Conservation (phyloP, 1,140 invertebrate genomes). For the Drosophila pandora region DNA sequence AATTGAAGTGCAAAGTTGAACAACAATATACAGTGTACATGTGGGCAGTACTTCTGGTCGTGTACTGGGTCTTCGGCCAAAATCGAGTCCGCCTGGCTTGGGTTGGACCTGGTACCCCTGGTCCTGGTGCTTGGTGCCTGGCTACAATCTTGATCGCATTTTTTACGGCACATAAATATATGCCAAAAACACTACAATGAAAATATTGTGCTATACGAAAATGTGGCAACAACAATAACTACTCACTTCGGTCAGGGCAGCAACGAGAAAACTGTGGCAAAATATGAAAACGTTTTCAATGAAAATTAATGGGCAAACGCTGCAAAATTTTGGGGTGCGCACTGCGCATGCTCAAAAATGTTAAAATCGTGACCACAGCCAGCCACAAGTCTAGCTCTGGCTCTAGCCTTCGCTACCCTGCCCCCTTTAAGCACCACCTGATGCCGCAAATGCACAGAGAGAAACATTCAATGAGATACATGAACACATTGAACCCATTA, state of each 20-base stretch:
- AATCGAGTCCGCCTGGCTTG: constrained; percentile 28
- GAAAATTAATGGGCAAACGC: constrained; percentile 81
- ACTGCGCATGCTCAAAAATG: constrained; percentile 80
- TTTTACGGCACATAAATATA: constrained; percentile 83
- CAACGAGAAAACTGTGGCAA: constrained; percentile 66
- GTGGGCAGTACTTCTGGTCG: constrained; percentile 42
- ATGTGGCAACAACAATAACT: constrained; percentile 10
- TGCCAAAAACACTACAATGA: constrained; percentile 81
- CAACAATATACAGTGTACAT: constrained; percentile 38
- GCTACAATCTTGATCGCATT: constrained; percentile 77
- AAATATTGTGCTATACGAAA: constrained; percentile 74
- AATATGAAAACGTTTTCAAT: constrained; percentile 83
- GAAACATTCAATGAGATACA: neutral
- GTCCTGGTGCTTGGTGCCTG: constrained; percentile 22
- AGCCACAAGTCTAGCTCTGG: constrained; percentile 15
- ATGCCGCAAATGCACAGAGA: constrained; percentile 7
- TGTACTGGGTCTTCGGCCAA: constrained; percentile 18
- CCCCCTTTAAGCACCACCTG: constrained; percentile 12
- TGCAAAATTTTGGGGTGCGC: constrained; percentile 80
- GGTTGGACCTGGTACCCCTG: constrained; percentile 34
- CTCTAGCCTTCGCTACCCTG: constrained; percentile 32
- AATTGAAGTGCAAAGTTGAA: constrained; percentile 82
- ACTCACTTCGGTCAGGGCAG: constrained; percentile 27
- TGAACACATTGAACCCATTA: no score
- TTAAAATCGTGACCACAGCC: constrained; percentile 80